Evolutionary conservation across 2,113 vertebrate genomes (phyloP).

Genomic region (Coracopsis vasa): DNA sequence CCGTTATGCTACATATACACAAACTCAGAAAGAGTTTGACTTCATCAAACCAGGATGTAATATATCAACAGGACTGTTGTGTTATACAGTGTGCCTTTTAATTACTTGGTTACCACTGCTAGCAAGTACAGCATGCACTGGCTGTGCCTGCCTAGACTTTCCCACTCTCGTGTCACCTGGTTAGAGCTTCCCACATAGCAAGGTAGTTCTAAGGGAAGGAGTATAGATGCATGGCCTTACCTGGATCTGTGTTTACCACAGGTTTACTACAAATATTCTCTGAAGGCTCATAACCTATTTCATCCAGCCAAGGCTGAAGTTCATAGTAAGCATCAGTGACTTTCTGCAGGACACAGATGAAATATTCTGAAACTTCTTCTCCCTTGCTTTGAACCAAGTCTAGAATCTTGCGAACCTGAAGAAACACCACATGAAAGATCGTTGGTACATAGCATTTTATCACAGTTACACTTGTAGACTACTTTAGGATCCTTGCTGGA

Average conservation of each 20-base stretch:
- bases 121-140: neutral
- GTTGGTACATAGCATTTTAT: neutral
- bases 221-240: constrained; percentile 62
- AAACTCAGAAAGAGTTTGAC: neutral
- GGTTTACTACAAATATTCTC: constrained; percentile 64
- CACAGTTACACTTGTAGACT: neutral
- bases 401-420: constrained; percentile 90
- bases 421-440: neutral
- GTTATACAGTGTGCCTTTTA: neutral
- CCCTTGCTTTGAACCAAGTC: constrained; percentile 94
- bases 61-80: neutral
- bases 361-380: constrained; percentile 87
- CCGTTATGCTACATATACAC: neutral
- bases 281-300: constrained; percentile 81
- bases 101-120: neutral
- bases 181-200: neutral
- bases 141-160: neutral
- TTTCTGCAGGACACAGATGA: constrained; percentile 82
- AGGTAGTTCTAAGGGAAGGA: neutral
- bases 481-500: neutral
- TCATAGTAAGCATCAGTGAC: constrained; percentile 88
- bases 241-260: constrained; percentile 91
- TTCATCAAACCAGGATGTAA: neutral
- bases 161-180: neutral
- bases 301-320: constrained; percentile 86